Conservation (phyloP, 23 tunicate species). For the Styela clava region DNA sequence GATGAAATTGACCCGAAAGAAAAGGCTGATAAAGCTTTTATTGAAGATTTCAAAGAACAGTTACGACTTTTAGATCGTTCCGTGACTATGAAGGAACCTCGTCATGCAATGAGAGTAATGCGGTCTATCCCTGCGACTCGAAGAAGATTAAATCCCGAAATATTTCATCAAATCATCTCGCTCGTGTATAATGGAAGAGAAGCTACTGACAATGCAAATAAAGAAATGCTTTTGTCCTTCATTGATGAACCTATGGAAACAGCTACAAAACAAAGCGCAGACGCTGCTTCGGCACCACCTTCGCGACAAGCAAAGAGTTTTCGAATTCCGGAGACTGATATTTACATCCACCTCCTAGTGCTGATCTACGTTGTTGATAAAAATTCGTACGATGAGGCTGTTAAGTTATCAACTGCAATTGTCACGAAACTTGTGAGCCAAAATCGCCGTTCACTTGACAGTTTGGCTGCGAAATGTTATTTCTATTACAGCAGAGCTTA, state of each 20-base stretch:
- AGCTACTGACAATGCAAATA: conserved; percentile 50
- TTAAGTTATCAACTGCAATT: conserved; percentile 51
- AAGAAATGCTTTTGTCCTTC: conserved; percentile 43
- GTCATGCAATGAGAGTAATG: conserved; percentile 66
- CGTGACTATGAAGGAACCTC: conserved; percentile 50
- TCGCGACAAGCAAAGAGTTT: conserved; percentile 70
- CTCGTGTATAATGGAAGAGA: conserved; percentile 69
- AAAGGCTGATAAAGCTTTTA: conserved; percentile 24
- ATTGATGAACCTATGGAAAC: conserved; percentile 39
- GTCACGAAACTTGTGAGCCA: conserved; percentile 68
- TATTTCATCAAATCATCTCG: conserved; percentile 30
- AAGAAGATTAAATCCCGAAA: conserved; percentile 38
- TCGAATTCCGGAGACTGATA: conserved; percentile 80
- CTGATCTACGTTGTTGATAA: conserved; percentile 79
- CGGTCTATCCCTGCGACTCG: conserved; percentile 66
- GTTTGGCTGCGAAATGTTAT: conserved; percentile 85
- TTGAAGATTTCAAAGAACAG: conserved; percentile 66
- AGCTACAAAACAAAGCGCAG: neutral
- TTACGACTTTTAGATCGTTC: conserved; percentile 56
- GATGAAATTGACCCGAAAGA: conserved; percentile 1
- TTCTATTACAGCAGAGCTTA: conserved; percentile 95
- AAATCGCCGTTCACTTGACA: conserved; percentile 89
- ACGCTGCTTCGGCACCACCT: conserved; percentile 20
- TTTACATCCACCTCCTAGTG: conserved; percentile 64
- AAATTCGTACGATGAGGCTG: conserved; percentile 31